These are phyloP conservation scores for Cinclus cinclus DNA, from an alignment of 2,113 vertebrate genomes.

Conservation along the genomic window DNA sequence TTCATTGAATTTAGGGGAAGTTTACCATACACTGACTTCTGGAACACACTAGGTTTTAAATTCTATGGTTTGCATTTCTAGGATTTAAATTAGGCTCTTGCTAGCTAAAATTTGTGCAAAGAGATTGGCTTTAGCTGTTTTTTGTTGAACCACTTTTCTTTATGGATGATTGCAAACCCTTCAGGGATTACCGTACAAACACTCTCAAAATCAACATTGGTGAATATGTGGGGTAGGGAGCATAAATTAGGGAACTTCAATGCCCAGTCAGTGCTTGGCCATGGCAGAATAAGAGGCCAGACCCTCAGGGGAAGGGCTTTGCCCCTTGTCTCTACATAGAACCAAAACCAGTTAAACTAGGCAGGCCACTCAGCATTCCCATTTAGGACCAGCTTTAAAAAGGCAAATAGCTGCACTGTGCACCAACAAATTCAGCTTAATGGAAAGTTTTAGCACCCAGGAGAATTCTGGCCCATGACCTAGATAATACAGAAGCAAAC, in stretches of 20 bases:
- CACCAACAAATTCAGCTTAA: constrained; percentile 9
- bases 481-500: constrained; percentile 8
- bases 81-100: not conserved
- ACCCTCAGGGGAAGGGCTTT: not conserved
- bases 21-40: not conserved
- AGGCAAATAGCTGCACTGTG: constrained; percentile 26
- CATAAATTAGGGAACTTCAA: not conserved
- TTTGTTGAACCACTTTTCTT: not conserved
- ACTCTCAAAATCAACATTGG: not conserved
- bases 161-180: not conserved
- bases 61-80: not conserved
- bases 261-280: not conserved
- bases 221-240: not conserved
- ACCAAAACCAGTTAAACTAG: not conserved
- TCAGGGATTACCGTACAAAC: not conserved
- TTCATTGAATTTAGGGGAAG: not conserved
- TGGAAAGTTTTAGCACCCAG: constrained; percentile 9
- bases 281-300: not conserved
- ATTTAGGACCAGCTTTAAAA: constrained; percentile 37
- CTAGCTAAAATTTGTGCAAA: not conserved
- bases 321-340: not conserved
- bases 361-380: not conserved
- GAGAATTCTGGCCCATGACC: constrained; percentile 27
- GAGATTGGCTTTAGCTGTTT: not conserved
- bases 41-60: not conserved